phyloP scores from a whole-genome alignment of 1,140 invertebrate genomes.

The Globodera rostochiensis region DNA sequence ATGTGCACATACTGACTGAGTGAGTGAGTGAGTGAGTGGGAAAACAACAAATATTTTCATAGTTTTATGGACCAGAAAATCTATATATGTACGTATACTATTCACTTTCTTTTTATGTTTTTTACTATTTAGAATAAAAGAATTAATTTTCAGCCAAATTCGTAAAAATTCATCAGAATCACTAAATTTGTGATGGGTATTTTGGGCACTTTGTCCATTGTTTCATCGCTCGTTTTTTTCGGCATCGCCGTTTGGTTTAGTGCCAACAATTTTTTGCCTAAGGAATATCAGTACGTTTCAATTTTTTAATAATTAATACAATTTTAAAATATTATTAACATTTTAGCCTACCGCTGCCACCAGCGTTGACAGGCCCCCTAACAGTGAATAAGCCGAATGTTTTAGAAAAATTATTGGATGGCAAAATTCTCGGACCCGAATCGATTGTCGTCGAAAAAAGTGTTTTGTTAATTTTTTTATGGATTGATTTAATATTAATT shows the following conservation, averaged over 20 bases:
- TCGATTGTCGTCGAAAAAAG: constrained; percentile 23
- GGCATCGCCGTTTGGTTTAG: constrained; percentile 8
- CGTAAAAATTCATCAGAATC: too few species aligned
- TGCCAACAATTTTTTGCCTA: constrained; percentile 20
- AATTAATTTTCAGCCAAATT: too few species aligned
- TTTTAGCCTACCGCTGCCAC: constrained; percentile 21
- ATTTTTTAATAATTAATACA: neutral
- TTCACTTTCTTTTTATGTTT: neutral
- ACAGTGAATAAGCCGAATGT: constrained; percentile 15
- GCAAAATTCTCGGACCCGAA: constrained; percentile 14
- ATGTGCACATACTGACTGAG: too few species aligned
- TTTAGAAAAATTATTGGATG: constrained; percentile 29
- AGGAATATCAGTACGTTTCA: constrained; percentile 7
- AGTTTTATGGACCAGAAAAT: neutral
- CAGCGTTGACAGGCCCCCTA: constrained; percentile 12
- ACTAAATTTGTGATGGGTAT: neutral
- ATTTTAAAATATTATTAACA: neutral
- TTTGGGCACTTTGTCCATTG: neutral
- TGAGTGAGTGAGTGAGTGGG: neutral
- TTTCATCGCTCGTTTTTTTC: neutral
- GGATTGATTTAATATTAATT: too few species aligned
- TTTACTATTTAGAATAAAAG: neutral
- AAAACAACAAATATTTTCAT: neutral
- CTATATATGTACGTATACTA: neutral
- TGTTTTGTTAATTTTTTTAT: neutral